Base-by-base conservation (phyloP, 2,113 vertebrate genomes). In the Corythaeola cristata region DNA sequence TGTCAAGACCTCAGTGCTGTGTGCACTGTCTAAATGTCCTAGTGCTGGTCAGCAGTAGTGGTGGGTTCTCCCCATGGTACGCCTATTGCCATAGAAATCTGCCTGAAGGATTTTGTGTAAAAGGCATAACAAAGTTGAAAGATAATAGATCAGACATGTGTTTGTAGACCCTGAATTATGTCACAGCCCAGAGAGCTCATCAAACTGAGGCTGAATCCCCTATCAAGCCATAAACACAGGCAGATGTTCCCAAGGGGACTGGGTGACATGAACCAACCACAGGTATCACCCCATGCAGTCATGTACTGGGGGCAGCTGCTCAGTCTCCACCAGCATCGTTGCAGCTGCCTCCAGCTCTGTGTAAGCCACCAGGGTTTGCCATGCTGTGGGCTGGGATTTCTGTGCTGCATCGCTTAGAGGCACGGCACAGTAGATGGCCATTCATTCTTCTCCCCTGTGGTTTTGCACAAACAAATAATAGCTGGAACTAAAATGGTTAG, bases 401-500 rank as follows among this genome's bases (percentile, higher is more conserved):
- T 62, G 53, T 20, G 77, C 88, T 68, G 55, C 26, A 9, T 33
- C 3, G 2, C 88, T 68, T 27, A 11, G 37, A 71, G 63, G 64
- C 79, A 80, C 50, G 41, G 75, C 64, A 41, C 62, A 45, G 63
- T 47, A 76, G 24, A 67, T 45, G 71, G 35, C 26, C 35, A 3
- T 21, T 56, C 64, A 17, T 78, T 87, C 72, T 69, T 45, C 66
- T 85, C 39, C 71, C 44, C 45, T 32, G 32, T 33, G 58, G 62
- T 75, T 73, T 69, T 62, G 76, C 60, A 88, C 85, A 93, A 94
- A 24, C 53, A 93, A 92, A 45, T 81, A 90, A 68, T 21, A 92
- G 66, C 81, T 92, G 86, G 73, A 87, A 89, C 74, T 92, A 85
- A 93, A 97, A 62, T 8, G 20, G 80, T 78, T 92, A 92, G 88